Evolutionary conservation across 2,888 invertebrate species (phyloP).

Genomic region (Theodoxus fluviatilis): DNA sequence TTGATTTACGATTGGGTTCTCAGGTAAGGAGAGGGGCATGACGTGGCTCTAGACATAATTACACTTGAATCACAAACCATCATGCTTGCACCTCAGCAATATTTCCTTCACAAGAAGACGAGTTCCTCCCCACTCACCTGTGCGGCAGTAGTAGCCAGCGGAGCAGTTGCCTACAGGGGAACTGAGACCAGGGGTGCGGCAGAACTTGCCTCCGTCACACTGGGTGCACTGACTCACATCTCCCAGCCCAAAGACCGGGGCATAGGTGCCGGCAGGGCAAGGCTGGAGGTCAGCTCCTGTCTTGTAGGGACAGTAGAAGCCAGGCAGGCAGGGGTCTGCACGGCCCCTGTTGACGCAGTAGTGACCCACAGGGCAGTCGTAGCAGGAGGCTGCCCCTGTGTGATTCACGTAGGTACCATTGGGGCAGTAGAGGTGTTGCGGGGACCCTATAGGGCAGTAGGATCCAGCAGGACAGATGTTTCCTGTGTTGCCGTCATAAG

Average conservation of each 20-base stretch:
- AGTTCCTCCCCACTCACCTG: too few relatives aligned
- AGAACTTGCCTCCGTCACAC: conserved; percentile 61
- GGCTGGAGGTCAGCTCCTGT: conserved; percentile 59
- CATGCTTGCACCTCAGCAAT: too few relatives aligned
- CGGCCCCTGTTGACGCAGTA: conserved; percentile 57
- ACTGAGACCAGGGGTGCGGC: conserved; percentile 46
- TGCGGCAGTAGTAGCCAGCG: conserved; percentile 59
- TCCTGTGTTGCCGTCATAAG: conserved; percentile 55
- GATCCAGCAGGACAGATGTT: conserved; percentile 60
- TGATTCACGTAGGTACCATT: conserved; percentile 63
- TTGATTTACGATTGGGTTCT: too few relatives aligned
- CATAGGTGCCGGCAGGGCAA: conserved; percentile 62
- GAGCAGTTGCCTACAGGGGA: conserved; percentile 49
- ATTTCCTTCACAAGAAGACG: too few relatives aligned
- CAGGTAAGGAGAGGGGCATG: too few relatives aligned
- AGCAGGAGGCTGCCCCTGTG: conserved; percentile 55
- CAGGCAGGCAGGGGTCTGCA: conserved; percentile 55
- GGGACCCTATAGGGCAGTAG: conserved; percentile 52
- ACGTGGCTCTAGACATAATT: too few relatives aligned
- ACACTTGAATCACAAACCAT: too few relatives aligned
- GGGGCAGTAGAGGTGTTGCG: conserved; percentile 52
- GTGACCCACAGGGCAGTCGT: conserved; percentile 52
- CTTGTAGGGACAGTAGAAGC: conserved; percentile 57
- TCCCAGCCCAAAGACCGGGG: conserved; percentile 46
- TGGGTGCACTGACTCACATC: conserved; percentile 53